phyloP scores from a whole-genome alignment of 2,888 invertebrate genomes.

The Salpingus planirostris region DNA sequence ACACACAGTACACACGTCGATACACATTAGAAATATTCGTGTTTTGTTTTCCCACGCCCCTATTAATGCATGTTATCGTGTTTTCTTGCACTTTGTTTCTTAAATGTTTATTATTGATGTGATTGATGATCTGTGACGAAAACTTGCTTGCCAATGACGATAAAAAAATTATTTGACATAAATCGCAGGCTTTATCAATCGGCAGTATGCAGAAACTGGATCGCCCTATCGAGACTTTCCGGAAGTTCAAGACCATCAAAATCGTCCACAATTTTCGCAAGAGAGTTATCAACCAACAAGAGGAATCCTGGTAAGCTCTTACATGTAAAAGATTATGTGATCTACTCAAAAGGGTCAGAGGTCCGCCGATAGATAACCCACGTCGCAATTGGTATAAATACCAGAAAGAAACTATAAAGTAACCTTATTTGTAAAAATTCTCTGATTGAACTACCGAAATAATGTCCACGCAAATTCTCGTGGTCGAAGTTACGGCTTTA shows the following conservation, averaged over 20 bases:
- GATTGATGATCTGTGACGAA: too few species aligned
- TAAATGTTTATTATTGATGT: too few species aligned
- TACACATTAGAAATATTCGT: too few species aligned
- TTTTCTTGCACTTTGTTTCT: too few species aligned
- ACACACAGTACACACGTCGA: too few species aligned
- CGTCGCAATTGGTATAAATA: background rate
- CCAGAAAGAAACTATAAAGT: background rate
- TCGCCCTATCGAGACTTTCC: background rate
- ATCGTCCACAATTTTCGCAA: conserved; percentile 9
- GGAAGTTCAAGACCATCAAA: conserved; percentile 10
- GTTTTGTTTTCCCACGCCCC: too few species aligned
- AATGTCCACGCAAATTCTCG: conserved; percentile 5
- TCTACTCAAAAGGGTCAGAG: background rate
- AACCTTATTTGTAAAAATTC: conserved; percentile 1
- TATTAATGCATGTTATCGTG: too few species aligned
- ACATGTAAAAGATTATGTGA: conserved; percentile 13
- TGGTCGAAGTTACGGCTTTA: conserved; percentile 7
- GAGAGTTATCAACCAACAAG: conserved; percentile 16
- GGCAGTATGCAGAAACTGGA: conserved; percentile 4
- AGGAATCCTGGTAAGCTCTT: conserved; percentile 17
- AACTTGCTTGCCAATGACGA: too few species aligned
- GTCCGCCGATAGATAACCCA: background rate
- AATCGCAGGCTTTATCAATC: conserved; percentile 4
- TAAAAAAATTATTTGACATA: too few species aligned
- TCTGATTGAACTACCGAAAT: conserved; percentile 1